Conservation (phyloP, 2,113 vertebrate species). For the Pelobates fuscus region DNA sequence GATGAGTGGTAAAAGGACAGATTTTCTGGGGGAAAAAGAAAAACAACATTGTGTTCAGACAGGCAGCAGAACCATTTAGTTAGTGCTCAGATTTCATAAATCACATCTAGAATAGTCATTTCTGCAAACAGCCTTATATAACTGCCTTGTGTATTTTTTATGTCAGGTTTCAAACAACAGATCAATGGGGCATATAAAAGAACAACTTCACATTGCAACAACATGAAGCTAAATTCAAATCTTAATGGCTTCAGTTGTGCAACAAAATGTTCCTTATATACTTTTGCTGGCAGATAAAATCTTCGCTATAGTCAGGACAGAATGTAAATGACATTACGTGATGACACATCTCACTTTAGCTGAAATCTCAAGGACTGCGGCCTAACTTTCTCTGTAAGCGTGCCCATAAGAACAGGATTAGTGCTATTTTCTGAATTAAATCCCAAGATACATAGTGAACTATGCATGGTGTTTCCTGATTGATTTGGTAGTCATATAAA, state of each 20-base stretch:
- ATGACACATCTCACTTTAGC: neutral
- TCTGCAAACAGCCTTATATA: conserved; percentile 31
- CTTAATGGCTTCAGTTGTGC: neutral
- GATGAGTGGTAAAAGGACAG: conserved; percentile 59
- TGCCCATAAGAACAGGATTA: no score
- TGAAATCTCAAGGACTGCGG: neutral
- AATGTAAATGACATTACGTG: conserved; percentile 20
- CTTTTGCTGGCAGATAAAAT: conserved; percentile 4
- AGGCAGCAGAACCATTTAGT: conserved; percentile 24
- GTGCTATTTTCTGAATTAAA: no score
- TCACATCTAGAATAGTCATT: neutral
- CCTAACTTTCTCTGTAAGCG: no score
- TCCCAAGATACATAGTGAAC: no score
- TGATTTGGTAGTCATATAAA: no score
- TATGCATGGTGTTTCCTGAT: no score
- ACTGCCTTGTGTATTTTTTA: conserved; percentile 30
- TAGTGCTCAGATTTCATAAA: neutral
- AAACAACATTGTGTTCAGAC: conserved; percentile 18
- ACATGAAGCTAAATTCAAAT: conserved; percentile 17
- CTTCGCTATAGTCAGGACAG: neutral
- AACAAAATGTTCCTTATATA: conserved; percentile 20
- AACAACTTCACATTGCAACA: conserved; percentile 3
- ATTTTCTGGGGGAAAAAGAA: neutral
- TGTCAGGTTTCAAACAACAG: neutral
- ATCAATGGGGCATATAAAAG: neutral